phyloP scores from a whole-genome alignment of 2,888 invertebrate species.

The Trichogramma evanescens region DNA sequence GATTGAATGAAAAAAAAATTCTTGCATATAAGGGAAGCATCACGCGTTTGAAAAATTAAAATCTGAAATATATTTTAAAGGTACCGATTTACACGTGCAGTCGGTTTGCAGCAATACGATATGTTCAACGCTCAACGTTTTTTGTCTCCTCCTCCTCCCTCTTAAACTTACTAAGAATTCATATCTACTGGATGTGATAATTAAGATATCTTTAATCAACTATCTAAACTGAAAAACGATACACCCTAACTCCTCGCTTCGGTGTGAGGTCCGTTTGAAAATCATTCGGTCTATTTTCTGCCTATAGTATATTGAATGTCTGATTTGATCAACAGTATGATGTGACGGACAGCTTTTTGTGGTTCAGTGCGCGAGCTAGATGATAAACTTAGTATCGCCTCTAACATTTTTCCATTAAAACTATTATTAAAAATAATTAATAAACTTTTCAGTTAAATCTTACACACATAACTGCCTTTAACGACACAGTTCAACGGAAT shows the following conservation, averaged over 20 bases:
- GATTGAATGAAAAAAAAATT: too few relatives aligned
- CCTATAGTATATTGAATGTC: constrained; percentile 2
- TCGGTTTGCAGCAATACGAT: constrained; percentile 29
- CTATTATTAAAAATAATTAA: constrained; percentile 14
- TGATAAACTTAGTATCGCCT: constrained; percentile 23
- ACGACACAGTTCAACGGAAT: constrained; percentile 15
- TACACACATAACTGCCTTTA: constrained; percentile 15
- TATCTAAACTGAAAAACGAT: constrained; percentile 30
- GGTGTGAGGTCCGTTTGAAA: constrained; percentile 4
- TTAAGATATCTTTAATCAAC: constrained; percentile 33
- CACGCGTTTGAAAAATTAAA: too few relatives aligned
- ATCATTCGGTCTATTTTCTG: constrained; percentile 15
- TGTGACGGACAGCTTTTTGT: constrained; percentile 7
- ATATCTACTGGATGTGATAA: constrained; percentile 30
- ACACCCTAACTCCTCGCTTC: constrained; percentile 14
- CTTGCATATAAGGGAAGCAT: too few relatives aligned
- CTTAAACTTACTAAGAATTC: constrained; percentile 25
- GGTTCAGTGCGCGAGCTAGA: constrained; percentile 19
- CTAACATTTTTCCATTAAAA: constrained; percentile 18
- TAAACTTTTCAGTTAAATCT: background rate
- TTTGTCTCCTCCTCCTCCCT: constrained; percentile 20
- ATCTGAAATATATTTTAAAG: too few relatives aligned
- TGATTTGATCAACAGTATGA: too few relatives aligned
- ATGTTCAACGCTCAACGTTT: constrained; percentile 40
- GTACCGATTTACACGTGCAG: constrained; percentile 6